phyloP scores from a whole-genome alignment of 2,888 invertebrate genomes.

The Ditylenchus weischeri region DNA sequence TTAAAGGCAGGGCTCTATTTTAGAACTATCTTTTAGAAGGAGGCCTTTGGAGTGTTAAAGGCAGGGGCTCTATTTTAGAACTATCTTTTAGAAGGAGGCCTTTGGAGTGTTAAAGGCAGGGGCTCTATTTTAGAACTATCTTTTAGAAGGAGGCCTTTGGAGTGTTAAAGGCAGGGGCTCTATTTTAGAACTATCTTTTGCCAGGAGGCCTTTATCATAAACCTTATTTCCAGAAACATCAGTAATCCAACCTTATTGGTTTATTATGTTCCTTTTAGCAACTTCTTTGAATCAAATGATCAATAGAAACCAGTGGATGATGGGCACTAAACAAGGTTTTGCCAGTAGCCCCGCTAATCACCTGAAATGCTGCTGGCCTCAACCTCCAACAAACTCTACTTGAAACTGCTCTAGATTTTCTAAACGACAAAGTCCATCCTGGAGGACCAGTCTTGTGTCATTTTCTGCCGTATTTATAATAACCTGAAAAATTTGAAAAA shows the following conservation, averaged over 20 bases:
- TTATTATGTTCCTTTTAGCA: slow-evolving; percentile 41
- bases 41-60: too few species aligned
- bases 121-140: too few species aligned
- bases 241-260: slow-evolving; percentile 50
- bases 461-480: slow-evolving; percentile 39
- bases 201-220: too few species aligned
- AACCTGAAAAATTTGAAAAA: slow-evolving; percentile 36
- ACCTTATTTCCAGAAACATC: too few species aligned
- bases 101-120: too few species aligned
- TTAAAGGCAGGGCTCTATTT: too few species aligned
- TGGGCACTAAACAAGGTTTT: slow-evolving; percentile 52
- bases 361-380: slow-evolving; percentile 1
- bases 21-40: too few species aligned
- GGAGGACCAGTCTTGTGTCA: slow-evolving; percentile 43
- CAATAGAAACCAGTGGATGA: slow-evolving; percentile 53
- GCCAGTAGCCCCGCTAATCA: slow-evolving; percentile 30
- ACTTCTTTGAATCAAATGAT: slow-evolving; percentile 49
- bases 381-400: slow-evolving; percentile 23
- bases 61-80: neutral
- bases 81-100: too few species aligned
- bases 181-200: too few species aligned
- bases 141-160: too few species aligned
- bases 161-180: too few species aligned
- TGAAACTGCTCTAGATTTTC: slow-evolving; percentile 48
- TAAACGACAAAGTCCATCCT: slow-evolving; percentile 49